Conservation (phyloP, 2,888 invertebrate species). For the Dimorphilus gyrociliatus region DNA sequence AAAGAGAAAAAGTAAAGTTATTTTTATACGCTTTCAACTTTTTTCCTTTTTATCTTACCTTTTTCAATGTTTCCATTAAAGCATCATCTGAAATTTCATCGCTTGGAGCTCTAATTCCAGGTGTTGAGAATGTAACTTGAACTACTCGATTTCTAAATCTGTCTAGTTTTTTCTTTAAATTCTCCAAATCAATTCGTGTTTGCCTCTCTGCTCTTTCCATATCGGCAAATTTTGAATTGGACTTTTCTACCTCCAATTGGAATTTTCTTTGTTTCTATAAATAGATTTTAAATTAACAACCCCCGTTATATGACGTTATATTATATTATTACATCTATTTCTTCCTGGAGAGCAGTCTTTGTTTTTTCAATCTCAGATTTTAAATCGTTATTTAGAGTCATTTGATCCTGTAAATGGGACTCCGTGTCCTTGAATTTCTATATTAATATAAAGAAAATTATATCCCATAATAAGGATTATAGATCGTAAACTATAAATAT, state of each 20-base stretch:
- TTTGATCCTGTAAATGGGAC: slow-evolving; percentile 22
- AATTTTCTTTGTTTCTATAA: slow-evolving; percentile 14
- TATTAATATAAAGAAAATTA: neutral
- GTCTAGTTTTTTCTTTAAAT: slow-evolving; percentile 26
- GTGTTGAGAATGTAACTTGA: slow-evolving; percentile 29
- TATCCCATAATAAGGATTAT: too few species aligned
- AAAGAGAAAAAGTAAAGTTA: slow-evolving; percentile 2
- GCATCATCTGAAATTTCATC: slow-evolving; percentile 28
- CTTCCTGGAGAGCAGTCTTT: slow-evolving; percentile 16
- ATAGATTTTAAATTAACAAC: neutral
- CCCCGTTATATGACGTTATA: slow-evolving; percentile 4
- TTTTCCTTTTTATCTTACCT: slow-evolving; percentile 23
- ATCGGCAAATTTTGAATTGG: slow-evolving; percentile 22
- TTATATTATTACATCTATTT: slow-evolving; percentile 16
- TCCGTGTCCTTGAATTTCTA: slow-evolving; percentile 30
- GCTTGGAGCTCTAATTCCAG: slow-evolving; percentile 26
- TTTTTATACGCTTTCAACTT: slow-evolving; percentile 9
- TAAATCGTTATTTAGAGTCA: slow-evolving; percentile 16
- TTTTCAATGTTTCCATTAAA: slow-evolving; percentile 24
- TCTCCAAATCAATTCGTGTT: slow-evolving; percentile 31
- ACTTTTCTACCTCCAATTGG: slow-evolving; percentile 19
- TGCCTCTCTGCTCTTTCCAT: slow-evolving; percentile 30
- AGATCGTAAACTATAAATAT: too few species aligned
- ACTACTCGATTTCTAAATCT: slow-evolving; percentile 30
- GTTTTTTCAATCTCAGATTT: slow-evolving; percentile 23